These are phyloP conservation scores for Karalla daura DNA, from an alignment of 2,797 vertebrate genomes.

Conservation along the genomic window DNA sequence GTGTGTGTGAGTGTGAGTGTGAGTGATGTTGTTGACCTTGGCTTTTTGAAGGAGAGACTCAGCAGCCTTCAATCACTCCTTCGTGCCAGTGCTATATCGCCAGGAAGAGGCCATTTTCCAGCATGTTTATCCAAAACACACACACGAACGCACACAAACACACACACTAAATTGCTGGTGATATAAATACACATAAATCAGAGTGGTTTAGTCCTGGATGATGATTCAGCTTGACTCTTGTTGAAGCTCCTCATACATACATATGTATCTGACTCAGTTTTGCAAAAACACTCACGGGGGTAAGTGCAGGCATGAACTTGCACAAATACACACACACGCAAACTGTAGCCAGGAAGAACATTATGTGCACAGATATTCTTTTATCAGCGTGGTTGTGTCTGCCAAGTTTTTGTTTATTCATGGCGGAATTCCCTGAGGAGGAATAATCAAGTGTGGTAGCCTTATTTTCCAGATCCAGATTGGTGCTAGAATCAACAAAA, in stretches of 20 bases:
- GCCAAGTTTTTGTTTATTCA: conserved; percentile 5
- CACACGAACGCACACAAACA: conserved; percentile 17
- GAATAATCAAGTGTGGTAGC: conserved; percentile 9
- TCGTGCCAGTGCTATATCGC: conserved; percentile 16
- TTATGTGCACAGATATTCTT: not conserved
- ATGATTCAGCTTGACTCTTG: conserved; percentile 14
- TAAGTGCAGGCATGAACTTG: not conserved
- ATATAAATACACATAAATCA: conserved; percentile 1
- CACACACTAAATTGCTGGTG: not conserved
- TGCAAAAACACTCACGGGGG: not conserved
- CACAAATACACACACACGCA: not conserved
- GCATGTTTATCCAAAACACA: conserved; percentile 58
- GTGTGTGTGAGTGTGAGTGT: conserved; percentile 1
- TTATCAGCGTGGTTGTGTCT: not conserved
- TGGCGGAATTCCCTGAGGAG: conserved; percentile 11
- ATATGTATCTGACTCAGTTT: not conserved
- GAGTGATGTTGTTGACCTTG: conserved; percentile 59
- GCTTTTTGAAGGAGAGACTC: conserved; percentile 35
- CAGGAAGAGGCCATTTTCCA: conserved; percentile 54
- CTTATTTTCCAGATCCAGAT: not conserved
- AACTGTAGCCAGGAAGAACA: not conserved
- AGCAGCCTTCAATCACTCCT: conserved; percentile 48
- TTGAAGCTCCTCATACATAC: not conserved
- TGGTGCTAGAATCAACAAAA: too few species aligned
- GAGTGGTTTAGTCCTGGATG: not conserved